Percentiles rank a stretch among this genome's conserved stretches.
phyloP scores from a whole-genome alignment of 2,888 invertebrate genomes.

The Drosophila anomelani region DNA sequence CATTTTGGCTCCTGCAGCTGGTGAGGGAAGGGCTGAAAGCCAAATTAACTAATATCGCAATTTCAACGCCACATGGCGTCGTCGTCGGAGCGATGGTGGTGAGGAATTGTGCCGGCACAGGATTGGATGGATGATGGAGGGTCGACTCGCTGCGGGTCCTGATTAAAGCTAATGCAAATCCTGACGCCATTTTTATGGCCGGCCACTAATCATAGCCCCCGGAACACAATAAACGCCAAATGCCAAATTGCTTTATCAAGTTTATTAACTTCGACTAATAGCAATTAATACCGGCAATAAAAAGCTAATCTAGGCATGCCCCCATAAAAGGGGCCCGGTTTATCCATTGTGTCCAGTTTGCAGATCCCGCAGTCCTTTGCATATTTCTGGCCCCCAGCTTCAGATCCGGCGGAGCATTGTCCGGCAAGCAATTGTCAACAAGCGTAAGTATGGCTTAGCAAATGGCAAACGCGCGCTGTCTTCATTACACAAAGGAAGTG shows the following conservation, averaged over 20 bases:
- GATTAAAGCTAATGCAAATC: conserved; percentile 69
- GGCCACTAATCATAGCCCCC: conserved; percentile 70
- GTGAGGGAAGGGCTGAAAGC: conserved; percentile 46
- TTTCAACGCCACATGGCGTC: conserved; percentile 60
- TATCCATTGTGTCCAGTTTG: conserved; percentile 54
- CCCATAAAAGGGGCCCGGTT: conserved; percentile 63
- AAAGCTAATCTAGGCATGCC: conserved; percentile 75
- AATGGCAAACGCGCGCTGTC: conserved; percentile 62
- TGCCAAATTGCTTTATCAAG: conserved; percentile 81
- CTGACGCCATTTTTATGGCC: conserved; percentile 64
- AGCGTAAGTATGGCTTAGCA: conserved; percentile 80
- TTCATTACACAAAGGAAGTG: conserved; percentile 69
- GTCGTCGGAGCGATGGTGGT: conserved; percentile 16
- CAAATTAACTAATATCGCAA: conserved; percentile 78
- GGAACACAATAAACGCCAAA: conserved; percentile 74
- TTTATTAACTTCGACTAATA: conserved; percentile 81
- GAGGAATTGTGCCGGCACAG: conserved; percentile 20
- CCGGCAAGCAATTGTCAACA: conserved; percentile 76
- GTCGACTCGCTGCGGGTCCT: conserved; percentile 17
- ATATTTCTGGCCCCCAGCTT: conserved; percentile 44
- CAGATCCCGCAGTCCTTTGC: conserved; percentile 67
- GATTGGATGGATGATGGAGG: conserved; percentile 5
- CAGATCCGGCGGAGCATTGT: conserved; percentile 34
- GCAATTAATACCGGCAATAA: conserved; percentile 81
- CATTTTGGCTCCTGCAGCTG: conserved; percentile 61